Evolutionary conservation across 2,888 invertebrate genomes (phyloP).

Genomic region (Volucella bombylans): DNA sequence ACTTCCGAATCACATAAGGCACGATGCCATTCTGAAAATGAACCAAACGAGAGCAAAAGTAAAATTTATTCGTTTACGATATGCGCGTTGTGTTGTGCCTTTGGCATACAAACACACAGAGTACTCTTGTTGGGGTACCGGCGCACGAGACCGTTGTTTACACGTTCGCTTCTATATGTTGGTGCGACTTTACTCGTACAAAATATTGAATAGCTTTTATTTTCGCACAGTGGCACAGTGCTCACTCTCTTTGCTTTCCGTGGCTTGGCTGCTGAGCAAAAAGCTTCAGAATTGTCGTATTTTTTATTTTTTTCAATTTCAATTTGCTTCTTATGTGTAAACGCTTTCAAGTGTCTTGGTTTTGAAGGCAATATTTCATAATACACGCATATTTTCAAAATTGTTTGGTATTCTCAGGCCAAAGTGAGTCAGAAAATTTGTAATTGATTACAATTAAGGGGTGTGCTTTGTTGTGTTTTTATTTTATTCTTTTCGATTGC

Average conservation of each 20-base stretch:
- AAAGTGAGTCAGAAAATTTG: slow-evolving; percentile 40
- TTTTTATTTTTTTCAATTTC: slow-evolving; percentile 10
- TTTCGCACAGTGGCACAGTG: slow-evolving; percentile 55
- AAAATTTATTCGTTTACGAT: slow-evolving; percentile 65
- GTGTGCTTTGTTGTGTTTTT: slow-evolving; percentile 66
- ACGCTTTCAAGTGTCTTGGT: slow-evolving; percentile 11
- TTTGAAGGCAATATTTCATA: slow-evolving; percentile 38
- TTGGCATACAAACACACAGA: slow-evolving; percentile 58
- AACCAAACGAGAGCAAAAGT: slow-evolving; percentile 72
- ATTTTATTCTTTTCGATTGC: slow-evolving; percentile 13
- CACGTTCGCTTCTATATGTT: slow-evolving; percentile 44
- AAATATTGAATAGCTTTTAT: slow-evolving; percentile 26
- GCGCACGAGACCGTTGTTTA: slow-evolving; percentile 69
- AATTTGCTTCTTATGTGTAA: slow-evolving; percentile 31
- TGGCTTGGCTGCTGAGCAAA: background rate
- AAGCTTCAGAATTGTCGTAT: slow-evolving; percentile 11
- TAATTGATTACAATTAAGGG: slow-evolving; percentile 52
- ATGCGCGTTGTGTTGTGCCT: slow-evolving; percentile 13
- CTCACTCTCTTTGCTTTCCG: slow-evolving; percentile 35
- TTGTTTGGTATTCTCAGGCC: background rate
- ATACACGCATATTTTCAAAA: slow-evolving; percentile 34
- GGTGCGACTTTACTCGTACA: slow-evolving; percentile 25
- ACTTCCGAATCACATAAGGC: slow-evolving; percentile 60
- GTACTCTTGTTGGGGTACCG: slow-evolving; percentile 61
- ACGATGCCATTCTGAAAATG: slow-evolving; percentile 68